phyloP scores from a whole-genome alignment of 2,113 vertebrate species.

The Hirundichthys speculiger region DNA sequence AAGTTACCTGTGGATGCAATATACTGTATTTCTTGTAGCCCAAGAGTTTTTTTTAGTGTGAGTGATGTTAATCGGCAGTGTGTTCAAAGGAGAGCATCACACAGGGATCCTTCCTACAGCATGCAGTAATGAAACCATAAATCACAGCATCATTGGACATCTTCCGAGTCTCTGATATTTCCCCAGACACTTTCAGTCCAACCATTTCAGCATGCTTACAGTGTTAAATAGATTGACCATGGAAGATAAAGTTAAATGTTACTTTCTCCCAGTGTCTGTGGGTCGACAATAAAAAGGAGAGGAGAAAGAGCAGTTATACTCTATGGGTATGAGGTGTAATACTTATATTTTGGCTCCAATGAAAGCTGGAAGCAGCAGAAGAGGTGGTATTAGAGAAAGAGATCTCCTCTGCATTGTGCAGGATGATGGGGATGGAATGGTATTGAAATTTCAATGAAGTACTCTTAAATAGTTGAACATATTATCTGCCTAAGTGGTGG shows the following conservation, averaged over 20 bases:
- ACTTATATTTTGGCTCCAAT: constrained; percentile 39
- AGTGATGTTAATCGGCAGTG: constrained; percentile 47
- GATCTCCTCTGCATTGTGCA: constrained; percentile 40
- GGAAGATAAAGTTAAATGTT: constrained; percentile 69
- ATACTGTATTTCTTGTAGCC: constrained; percentile 10
- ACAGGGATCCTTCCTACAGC: constrained; percentile 39
- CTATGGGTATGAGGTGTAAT: constrained; percentile 36
- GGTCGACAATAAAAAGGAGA: constrained; percentile 47
- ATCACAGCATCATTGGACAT: constrained; percentile 73
- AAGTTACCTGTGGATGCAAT: constrained; percentile 16
- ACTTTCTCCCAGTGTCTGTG: constrained; percentile 47
- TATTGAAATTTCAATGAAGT: constrained; percentile 64
- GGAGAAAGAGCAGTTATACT: constrained; percentile 44
- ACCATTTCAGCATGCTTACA: constrained; percentile 60
- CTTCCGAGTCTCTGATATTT: constrained; percentile 71
- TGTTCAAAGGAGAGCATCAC: constrained; percentile 54
- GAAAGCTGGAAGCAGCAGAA: constrained; percentile 33
- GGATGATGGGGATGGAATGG: constrained; percentile 39
- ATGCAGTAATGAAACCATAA: constrained; percentile 74
- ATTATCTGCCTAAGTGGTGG: constrained; percentile 50
- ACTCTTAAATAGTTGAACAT: constrained; percentile 43
- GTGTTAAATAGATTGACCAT: constrained; percentile 72
- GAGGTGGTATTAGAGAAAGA: constrained; percentile 32
- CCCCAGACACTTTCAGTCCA: constrained; percentile 64
- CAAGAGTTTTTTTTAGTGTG: constrained; percentile 39